These are phyloP conservation scores for Ceratina japonica DNA, from an alignment of 1,140 invertebrate genomes.

Conservation along the genomic window DNA sequence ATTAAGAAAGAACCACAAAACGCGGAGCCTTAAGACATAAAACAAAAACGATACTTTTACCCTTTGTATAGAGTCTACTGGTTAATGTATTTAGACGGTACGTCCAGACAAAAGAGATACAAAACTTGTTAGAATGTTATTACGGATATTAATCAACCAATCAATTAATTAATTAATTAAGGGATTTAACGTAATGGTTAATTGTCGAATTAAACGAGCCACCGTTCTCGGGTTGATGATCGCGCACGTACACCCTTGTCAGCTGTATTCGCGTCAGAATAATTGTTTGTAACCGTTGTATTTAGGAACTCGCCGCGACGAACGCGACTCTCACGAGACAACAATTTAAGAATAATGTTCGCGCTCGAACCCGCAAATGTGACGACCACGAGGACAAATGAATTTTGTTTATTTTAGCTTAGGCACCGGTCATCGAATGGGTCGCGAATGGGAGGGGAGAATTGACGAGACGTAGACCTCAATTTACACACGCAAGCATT, in stretches of 20 bases:
- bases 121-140: conserved; percentile 72
- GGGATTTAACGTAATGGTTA: conserved; percentile 58
- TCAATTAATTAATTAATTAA: conserved; percentile 69
- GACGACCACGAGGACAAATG: conserved; percentile 28
- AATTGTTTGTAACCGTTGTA: conserved; percentile 34
- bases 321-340: conserved; percentile 15
- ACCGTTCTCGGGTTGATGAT: conserved; percentile 16
- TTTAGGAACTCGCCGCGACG: conserved; percentile 19
- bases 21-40: conserved; percentile 65
- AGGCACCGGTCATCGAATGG: conserved; percentile 4
- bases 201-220: conserved; percentile 53
- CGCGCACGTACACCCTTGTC: conserved; percentile 10
- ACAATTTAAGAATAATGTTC: not conserved
- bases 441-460: not conserved
- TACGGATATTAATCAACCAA: conserved; percentile 65
- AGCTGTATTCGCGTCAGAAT: conserved; percentile 26
- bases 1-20: conserved; percentile 63
- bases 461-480: not conserved
- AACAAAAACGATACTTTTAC: conserved; percentile 66
- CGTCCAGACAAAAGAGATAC: conserved; percentile 49
- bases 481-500: conserved; percentile 40
- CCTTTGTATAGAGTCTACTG: conserved; percentile 55
- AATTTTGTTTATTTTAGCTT: conserved; percentile 3
- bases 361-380: conserved; percentile 46
- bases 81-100: conserved; percentile 58